Evolutionary conservation across 2,113 vertebrate genomes (phyloP).

Genomic region (Lophochroa leadbeateri): DNA sequence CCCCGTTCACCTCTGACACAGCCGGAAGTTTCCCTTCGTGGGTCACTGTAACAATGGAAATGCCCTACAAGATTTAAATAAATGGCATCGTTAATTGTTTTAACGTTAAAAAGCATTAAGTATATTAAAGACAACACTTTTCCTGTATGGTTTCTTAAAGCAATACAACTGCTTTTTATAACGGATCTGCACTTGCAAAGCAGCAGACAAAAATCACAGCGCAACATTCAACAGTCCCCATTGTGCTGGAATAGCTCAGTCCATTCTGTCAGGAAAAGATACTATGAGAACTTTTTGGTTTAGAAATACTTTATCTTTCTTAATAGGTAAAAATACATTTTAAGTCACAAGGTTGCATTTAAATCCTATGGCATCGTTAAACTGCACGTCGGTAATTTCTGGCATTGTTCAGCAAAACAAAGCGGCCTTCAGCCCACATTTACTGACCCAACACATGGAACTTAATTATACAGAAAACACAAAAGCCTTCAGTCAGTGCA

Average conservation of each 20-base stretch:
- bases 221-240: not conserved
- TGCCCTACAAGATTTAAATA: not conserved
- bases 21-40: rapidly evolving
- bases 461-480: not conserved
- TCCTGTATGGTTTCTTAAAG: not conserved
- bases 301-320: constrained; percentile 15
- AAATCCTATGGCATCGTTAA: not conserved
- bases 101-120: not conserved
- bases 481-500: not conserved
- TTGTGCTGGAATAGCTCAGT: not conserved
- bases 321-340: not conserved
- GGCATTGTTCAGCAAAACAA: not conserved
- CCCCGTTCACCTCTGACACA: not conserved
- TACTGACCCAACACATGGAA: not conserved
- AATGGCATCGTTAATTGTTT: not conserved
- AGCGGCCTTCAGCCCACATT: not conserved
- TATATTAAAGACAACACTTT: not conserved
- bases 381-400: not conserved
- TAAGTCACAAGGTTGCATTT: not conserved
- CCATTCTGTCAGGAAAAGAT: not conserved
- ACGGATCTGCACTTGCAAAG: not conserved
- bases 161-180: not conserved
- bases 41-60: not conserved
- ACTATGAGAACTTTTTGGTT: not conserved
- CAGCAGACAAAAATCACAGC: not conserved